Evolutionary conservation across 1,140 invertebrate species (phyloP), one percentile per base, ranked within the genome.

Genomic region (Globodera ellingtonae): DNA sequence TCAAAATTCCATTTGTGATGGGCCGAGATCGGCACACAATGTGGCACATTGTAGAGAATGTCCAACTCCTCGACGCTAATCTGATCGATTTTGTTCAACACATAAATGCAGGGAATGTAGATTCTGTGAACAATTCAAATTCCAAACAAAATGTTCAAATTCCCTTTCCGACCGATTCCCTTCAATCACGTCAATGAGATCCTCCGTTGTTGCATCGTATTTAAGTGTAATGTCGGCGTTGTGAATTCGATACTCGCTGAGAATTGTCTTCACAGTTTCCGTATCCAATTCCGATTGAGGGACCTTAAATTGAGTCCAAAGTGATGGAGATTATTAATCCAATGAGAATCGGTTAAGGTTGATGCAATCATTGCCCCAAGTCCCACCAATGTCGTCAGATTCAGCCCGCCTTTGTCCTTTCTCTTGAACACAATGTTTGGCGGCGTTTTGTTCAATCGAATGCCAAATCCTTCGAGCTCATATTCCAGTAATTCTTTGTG

Each of bases 1-100:
- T 99, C 98, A 91, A 99, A 99, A 90, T 99, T 99, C 98, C 98
- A 99, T 89, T 95, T 95, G 90, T 99, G 97, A 92, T 99, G 97
- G 75, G 98, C 98, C 76, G 97, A 99, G 83, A 99, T 98, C 0
- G 98, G 98, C 15, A 99, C 96, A 89, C 95, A 97, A 90, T 99
- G 97, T 4, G 98, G 97, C 89, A 99, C 97, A 92, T 97, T 97
- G 90, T 98, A 98, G 89, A 99, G 98, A 70, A 99, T 93, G 89
- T 99, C 97, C 85, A 99, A 90, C 90, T 99, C 97, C 92, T 98
- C 91, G 80, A 92, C 91, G 50, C 91, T 92, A 75, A 92, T 93
- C 82, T 92, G 92, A 88, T 92, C 96, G 89, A 99, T 99, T 92
- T 99, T 99, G 91, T 99, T 99, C 18, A 99, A 92, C 79, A 99